A percentile compares a stretch with the other conserved stretches of the same genome.
Evolutionary conservation across 2,113 vertebrate species (phyloP).

Genomic region (Cyanoramphus novaezelandiae): DNA sequence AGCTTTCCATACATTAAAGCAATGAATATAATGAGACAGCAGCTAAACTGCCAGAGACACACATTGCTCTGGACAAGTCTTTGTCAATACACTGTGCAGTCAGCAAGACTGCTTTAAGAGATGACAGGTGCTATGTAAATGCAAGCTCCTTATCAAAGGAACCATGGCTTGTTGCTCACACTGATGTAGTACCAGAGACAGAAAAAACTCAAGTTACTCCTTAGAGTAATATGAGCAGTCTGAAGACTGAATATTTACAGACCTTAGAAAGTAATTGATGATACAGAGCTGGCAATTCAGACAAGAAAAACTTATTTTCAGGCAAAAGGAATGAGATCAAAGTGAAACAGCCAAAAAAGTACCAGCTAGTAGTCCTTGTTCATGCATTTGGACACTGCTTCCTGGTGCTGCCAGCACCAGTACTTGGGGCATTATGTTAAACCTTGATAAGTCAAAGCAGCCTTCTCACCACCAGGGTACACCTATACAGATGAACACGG

Average conservation of each 20-base stretch:
- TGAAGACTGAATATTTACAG: background rate
- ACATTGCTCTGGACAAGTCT: background rate
- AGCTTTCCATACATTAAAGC: constrained; percentile 41
- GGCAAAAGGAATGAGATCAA: background rate
- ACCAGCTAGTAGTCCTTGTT: background rate
- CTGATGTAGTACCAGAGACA: background rate
- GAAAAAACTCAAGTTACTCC: background rate
- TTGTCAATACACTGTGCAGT: background rate
- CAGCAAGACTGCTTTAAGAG: background rate
- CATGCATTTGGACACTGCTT: background rate
- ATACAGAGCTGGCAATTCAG: background rate
- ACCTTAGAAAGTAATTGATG: background rate
- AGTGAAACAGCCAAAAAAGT: background rate
- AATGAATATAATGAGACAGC: background rate
- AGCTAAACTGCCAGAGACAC: background rate
- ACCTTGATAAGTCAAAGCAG: background rate
- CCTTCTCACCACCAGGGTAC: background rate
- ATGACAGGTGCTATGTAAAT: background rate
- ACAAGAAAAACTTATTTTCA: background rate
- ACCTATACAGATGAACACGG: too few relatives aligned
- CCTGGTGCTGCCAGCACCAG: background rate
- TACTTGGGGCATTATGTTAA: background rate
- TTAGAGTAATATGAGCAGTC: background rate
- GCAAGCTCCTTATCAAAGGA: background rate
- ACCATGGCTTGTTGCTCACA: background rate